Percentiles rank a stretch among this genome's conserved stretches.
Evolutionary conservation across 2,797 vertebrate species (phyloP).

Genomic region (Aselliscus stoliczkanus): DNA sequence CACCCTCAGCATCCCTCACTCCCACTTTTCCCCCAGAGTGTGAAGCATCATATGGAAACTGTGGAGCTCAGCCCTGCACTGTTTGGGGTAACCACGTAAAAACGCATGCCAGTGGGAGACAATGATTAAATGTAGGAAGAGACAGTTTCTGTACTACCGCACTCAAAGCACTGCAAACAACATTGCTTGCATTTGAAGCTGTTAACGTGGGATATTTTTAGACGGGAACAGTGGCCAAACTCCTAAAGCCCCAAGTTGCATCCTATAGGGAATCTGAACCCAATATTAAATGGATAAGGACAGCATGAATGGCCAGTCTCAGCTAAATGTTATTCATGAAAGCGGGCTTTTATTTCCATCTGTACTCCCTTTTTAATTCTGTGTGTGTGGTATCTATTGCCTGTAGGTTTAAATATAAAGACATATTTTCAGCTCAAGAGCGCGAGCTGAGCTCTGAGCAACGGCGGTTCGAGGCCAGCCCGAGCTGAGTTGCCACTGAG

Average conservation of each 20-base stretch:
- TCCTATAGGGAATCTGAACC: neutral
- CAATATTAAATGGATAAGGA: neutral
- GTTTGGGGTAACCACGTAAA: constrained; percentile 29
- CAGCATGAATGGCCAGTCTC: neutral
- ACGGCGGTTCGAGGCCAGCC: too few species aligned
- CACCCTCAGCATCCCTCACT: constrained; percentile 29
- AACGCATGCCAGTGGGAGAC: neutral
- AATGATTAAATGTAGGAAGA: constrained; percentile 20
- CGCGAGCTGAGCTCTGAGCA: too few species aligned
- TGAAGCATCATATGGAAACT: neutral
- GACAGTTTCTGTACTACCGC: neutral
- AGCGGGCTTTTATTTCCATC: neutral
- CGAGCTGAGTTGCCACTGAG: too few species aligned
- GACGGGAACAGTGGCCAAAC: constrained; percentile 4
- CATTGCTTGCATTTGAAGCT: constrained; percentile 14
- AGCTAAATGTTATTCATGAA: neutral
- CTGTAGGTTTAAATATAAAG: neutral
- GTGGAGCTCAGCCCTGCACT: neutral
- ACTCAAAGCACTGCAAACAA: neutral
- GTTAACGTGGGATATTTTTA: constrained; percentile 54
- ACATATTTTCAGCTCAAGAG: too few species aligned
- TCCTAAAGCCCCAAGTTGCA: neutral
- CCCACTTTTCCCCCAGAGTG: neutral
- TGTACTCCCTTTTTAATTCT: neutral
- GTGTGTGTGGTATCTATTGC: neutral